phyloP scores from a whole-genome alignment of 2,113 vertebrate genomes.

The Prunella fulvescens region DNA sequence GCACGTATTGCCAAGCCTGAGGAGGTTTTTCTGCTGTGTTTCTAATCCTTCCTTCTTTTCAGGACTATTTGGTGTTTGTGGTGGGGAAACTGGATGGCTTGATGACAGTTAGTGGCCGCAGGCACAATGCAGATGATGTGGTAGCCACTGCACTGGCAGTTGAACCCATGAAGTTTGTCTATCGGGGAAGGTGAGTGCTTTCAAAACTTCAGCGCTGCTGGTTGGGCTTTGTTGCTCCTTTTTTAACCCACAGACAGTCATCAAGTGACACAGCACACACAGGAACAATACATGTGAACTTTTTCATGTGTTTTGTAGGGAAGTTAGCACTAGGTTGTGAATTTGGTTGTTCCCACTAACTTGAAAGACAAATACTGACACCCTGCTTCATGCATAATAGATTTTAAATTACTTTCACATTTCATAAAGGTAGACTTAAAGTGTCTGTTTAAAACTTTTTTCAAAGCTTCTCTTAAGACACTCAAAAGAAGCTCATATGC shows the following conservation, averaged over 20 bases:
- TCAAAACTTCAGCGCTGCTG: background rate
- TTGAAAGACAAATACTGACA: background rate
- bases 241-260: background rate
- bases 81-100: constrained; percentile 92
- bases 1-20: background rate
- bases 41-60: constrained; percentile 22
- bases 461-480: background rate
- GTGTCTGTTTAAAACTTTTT: background rate
- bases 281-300: background rate
- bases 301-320: background rate
- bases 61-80: constrained; percentile 90
- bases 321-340: background rate
- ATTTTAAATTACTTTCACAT: background rate
- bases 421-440: background rate
- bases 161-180: constrained; percentile 97
- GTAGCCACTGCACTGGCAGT: constrained; percentile 91
- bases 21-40: background rate
- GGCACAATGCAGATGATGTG: constrained; percentile 90
- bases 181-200: constrained; percentile 87
- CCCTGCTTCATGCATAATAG: background rate
- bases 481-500: background rate
- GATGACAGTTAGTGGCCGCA: constrained; percentile 88
- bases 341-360: background rate
- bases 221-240: background rate
- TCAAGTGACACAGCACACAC: background rate